A percentile compares a stretch with the other conserved stretches of the same genome.
Conservation (phyloP, 2,888 invertebrate species). For the Lasioglossum vierecki region DNA sequence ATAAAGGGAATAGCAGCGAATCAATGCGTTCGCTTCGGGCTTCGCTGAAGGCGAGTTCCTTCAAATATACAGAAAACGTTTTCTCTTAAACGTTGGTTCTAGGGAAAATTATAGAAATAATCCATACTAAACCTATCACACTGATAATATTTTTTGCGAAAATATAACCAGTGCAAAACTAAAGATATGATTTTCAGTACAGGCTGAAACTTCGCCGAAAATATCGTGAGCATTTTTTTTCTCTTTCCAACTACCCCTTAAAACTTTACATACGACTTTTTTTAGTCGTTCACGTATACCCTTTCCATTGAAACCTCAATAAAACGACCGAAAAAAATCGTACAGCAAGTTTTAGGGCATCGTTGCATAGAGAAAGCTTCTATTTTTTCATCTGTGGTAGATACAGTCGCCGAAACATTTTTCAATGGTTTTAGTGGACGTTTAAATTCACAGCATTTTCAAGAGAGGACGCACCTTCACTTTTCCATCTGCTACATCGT, state of each 20-base stretch:
- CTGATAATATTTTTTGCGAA: not conserved
- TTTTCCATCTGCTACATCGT: not conserved
- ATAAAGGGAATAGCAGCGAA: constrained; percentile 13
- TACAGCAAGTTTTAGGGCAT: not conserved
- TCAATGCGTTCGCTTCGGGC: not conserved
- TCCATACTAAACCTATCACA: not conserved
- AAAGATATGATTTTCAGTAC: not conserved
- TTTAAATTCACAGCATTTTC: not conserved
- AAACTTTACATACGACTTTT: not conserved
- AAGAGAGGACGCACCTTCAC: not conserved
- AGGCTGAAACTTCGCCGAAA: not conserved
- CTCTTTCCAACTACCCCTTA: not conserved
- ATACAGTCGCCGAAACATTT: not conserved
- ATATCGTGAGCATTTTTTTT: not conserved
- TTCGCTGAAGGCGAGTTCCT: not conserved
- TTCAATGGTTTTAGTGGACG: not conserved
- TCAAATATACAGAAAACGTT: not conserved
- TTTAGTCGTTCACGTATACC: not conserved
- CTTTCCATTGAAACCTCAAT: not conserved
- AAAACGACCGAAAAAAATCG: not conserved
- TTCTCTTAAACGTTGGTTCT: not conserved
- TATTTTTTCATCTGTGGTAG: not conserved
- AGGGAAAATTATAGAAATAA: not conserved
- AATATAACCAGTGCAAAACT: not conserved
- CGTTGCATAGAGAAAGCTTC: not conserved